Evolutionary conservation across 1,140 invertebrate genomes (phyloP).

Genomic region (Drosophila guanche): DNA sequence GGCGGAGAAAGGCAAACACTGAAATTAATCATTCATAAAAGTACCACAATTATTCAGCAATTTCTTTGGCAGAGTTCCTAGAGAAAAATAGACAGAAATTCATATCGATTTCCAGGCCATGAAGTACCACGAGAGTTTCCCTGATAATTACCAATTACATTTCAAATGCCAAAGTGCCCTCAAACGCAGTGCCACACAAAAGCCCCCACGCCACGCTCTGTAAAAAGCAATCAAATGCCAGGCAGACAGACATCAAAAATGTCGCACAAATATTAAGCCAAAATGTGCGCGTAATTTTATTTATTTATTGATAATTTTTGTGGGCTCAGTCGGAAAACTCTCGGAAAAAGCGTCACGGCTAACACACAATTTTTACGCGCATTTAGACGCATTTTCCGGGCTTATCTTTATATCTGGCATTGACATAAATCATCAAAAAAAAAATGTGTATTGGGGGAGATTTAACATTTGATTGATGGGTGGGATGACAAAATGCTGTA

Average conservation of each 20-base stretch:
- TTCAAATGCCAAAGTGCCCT: slow-evolving; percentile 32
- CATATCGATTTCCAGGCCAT: slow-evolving; percentile 9
- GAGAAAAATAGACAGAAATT: too few relatives aligned
- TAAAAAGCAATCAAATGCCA: slow-evolving; percentile 74
- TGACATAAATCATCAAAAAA: slow-evolving; percentile 50
- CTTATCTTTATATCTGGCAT: slow-evolving; percentile 51
- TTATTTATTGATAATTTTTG: slow-evolving; percentile 80
- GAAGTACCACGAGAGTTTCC: too few relatives aligned
- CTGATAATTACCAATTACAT: slow-evolving; percentile 48
- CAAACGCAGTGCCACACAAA: slow-evolving; percentile 10
- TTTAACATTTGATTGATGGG: slow-evolving; percentile 60
- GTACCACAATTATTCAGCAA: too few relatives aligned
- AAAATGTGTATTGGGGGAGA: slow-evolving; percentile 7
- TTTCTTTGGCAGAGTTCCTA: background rate
- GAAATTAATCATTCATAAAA: too few relatives aligned
- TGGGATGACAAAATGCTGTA: slow-evolving; percentile 35
- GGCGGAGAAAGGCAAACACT: background rate
- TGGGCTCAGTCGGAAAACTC: slow-evolving; percentile 54
- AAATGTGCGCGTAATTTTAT: slow-evolving; percentile 75
- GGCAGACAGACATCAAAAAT: slow-evolving; percentile 28
- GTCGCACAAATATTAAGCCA: slow-evolving; percentile 69
- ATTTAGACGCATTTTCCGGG: slow-evolving; percentile 67
- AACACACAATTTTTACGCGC: slow-evolving; percentile 71
- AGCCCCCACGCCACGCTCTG: background rate
- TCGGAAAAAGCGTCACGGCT: slow-evolving; percentile 6